Evolutionary conservation across 2,888 invertebrate species (phyloP), one percentile per base, ranked within the genome.

Genomic region (Endotricha flammealis): DNA sequence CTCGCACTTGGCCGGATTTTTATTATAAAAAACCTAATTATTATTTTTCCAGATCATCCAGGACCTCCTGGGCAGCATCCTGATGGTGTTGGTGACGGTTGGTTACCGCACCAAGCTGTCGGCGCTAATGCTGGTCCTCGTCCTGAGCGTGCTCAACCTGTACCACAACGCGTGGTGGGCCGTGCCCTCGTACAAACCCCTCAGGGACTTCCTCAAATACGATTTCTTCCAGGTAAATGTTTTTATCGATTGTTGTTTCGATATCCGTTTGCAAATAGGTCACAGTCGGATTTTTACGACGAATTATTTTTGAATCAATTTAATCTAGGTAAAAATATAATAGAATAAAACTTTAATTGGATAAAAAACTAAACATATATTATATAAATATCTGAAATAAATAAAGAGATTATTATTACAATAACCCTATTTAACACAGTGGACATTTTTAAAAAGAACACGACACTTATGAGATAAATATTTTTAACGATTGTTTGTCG

Each of bases 101-200:
- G 99, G 99, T 37, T 99, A 96, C 88, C 99, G 99, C 86, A 99
- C 99, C 27, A 99, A 99, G 88, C 90, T 99, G 62, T 97, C 98
- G 38, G 98, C 99, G 23, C 89, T 99, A 47, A 92, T 97, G 66
- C 90, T 99, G 48, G 98, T 99, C 33, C 73, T 95, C 32, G 92
- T 99, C 80, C 90, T 99, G 33, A 89, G 93, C 2, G 88, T 92
- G 29, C 91, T 99, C 60, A 99, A 99, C 86, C 90, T 99, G 53
- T 99, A 98, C 81, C 95, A 98, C 82, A 99, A 99, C 78, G 96
- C 97, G 49, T 99, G 97, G 96, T 99, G 99, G 99, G 90, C 91
- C 60, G 93, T 99, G 70, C 97, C 98, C 2, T 90, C 94, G 4
- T 95, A 97, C 79, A 97, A 97, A 65, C 98, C 98, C 36, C 92